These are phyloP conservation scores for Aurelia sp. DNA, from an alignment of 30 jellyfish, hydroid and myxozoan species.

Conservation along the genomic window DNA sequence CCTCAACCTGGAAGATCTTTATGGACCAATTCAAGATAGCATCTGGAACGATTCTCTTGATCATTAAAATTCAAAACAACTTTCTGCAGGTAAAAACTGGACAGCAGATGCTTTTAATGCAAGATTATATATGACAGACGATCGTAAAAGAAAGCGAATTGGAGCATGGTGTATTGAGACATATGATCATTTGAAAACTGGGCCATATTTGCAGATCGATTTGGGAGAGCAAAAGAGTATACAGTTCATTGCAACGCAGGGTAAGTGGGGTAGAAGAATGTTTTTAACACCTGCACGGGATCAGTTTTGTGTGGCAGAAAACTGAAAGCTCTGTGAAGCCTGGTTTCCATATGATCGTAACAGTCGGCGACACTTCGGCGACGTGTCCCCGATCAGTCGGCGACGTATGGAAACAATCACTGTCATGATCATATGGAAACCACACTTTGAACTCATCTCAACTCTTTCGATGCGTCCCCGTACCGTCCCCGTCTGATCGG, in stretches of 20 bases:
- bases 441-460: no score
- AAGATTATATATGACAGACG: constrained; percentile 44
- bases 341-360: no score
- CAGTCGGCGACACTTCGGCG: no score
- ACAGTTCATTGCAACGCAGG: constrained; percentile 55
- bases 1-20: no score
- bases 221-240: constrained; percentile 13
- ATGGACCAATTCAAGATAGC: background rate
- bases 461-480: no score
- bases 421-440: no score
- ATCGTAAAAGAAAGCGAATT: constrained; percentile 20
- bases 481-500: no score
- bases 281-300: background rate
- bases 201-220: constrained; percentile 41
- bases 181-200: constrained; percentile 9
- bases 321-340: background rate
- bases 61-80: background rate
- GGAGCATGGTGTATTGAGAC: constrained; percentile 65
- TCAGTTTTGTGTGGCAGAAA: background rate
- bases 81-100: constrained; percentile 19
- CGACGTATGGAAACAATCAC: no score
- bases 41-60: background rate
- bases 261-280: background rate
- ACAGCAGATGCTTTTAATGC: constrained; percentile 36
- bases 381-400: no score